phyloP scores from a whole-genome alignment of 2,797 vertebrate genomes.

The Dermochelys coriacea region DNA sequence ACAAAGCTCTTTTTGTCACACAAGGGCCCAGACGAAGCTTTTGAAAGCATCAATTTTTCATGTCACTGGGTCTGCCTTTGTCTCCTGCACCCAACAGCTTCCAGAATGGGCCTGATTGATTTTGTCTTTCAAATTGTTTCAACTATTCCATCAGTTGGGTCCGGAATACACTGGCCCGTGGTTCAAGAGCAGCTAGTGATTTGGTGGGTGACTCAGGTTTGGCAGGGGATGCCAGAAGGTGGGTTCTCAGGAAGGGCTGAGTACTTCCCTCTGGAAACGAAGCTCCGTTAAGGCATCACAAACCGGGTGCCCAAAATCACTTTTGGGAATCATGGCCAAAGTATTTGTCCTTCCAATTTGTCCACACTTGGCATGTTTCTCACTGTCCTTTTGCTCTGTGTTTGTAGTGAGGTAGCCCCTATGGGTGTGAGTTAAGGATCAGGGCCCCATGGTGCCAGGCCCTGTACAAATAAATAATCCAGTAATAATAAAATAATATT shows the following conservation, averaged over 20 bases:
- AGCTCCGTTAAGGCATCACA: background rate
- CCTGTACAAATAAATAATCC: constrained; percentile 63
- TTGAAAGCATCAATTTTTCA: constrained; percentile 40
- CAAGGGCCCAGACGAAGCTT: background rate
- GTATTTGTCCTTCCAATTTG: background rate
- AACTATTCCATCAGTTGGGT: background rate
- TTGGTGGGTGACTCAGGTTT: constrained; percentile 8
- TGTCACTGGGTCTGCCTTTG: constrained; percentile 37
- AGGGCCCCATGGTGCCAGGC: too few species aligned
- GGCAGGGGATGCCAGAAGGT: background rate
- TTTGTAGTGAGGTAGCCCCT: background rate
- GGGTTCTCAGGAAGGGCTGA: background rate
- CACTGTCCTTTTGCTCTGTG: background rate
- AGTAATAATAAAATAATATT: background rate
- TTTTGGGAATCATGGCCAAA: background rate
- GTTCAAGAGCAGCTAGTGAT: constrained; percentile 24
- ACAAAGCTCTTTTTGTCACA: constrained; percentile 36
- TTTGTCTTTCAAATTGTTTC: constrained; percentile 26
- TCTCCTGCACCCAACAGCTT: constrained; percentile 23
- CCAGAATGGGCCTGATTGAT: constrained; percentile 9
- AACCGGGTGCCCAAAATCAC: background rate
- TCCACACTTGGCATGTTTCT: background rate
- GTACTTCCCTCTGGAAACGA: background rate
- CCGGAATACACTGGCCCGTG: constrained; percentile 3
- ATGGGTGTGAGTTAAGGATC: too few species aligned